Conservation (phyloP, 1,140 invertebrate genomes). For the Ips typographus region DNA sequence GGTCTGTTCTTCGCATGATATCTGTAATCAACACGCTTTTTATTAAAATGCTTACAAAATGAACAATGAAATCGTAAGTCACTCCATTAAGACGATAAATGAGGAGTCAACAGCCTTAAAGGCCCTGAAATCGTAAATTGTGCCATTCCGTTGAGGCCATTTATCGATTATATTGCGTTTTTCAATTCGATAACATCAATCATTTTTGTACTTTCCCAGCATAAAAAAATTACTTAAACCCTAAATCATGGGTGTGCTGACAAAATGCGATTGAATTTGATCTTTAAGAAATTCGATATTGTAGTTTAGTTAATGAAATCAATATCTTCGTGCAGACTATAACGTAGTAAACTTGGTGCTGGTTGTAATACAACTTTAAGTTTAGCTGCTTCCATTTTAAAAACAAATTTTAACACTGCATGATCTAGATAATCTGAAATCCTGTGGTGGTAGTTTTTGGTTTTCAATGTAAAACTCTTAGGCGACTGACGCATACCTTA, state of each 20-base stretch:
- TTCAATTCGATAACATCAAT: constrained; percentile 6
- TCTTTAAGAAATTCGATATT: too few species aligned
- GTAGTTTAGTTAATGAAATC: too few species aligned
- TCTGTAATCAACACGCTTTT: not conserved
- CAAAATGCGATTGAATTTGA: too few species aligned
- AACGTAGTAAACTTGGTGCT: too few species aligned
- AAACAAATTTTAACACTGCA: too few species aligned
- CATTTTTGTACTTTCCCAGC: not conserved
- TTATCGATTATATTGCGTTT: constrained; percentile 7
- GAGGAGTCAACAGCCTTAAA: not conserved
- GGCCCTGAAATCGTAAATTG: not conserved
- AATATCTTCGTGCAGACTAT: too few species aligned
- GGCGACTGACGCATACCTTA: too few species aligned
- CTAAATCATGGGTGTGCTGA: not conserved
- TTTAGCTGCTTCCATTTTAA: too few species aligned
- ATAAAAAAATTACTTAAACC: constrained; percentile 1
- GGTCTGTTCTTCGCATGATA: constrained; percentile 55
- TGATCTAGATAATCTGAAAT: too few species aligned
- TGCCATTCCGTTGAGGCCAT: not conserved
- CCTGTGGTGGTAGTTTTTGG: too few species aligned
- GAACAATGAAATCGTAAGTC: not conserved
- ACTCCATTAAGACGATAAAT: not conserved
- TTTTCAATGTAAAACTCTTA: too few species aligned
- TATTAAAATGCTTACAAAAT: not conserved
- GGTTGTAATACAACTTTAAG: too few species aligned